Base-by-base conservation (phyloP, 64 coral and sea anemone species). In the Hydrozoanthus tunicans region DNA sequence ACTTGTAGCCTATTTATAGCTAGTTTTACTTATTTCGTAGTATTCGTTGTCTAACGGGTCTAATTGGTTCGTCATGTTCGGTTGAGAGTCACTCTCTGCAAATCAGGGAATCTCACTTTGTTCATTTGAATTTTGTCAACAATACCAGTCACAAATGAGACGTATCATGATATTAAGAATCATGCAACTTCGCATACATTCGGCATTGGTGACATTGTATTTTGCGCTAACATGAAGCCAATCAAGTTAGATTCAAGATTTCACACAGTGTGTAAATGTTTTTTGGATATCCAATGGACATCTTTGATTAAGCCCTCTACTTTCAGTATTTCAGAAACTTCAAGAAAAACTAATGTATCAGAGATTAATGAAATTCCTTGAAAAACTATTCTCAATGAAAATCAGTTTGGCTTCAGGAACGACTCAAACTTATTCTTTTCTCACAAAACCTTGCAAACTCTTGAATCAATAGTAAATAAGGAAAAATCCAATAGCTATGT, bases 181-280 rank as follows among this genome's bases (percentile, higher is more conserved):
- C 67, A 70, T 70, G 67, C 67, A 71, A 71, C 23, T 25, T 71
- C 23, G 68, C 68, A 71, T 24, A 71, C 68, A 24, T 71, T 71
- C 68, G 6, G 26, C 68, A 71, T 71, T 6, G 68, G 68, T 25
- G 68, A 71, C 26, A 25, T 71, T 71, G 68, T 71, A 71, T 71
- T 71, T 71, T 71, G 68, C 5, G 68, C 68, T 24, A 71, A 71
- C 68, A 71, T 71, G 68, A 71, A 71, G 23, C 68, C 68, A 71
- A 71, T 7, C 68, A 71, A 71, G 23, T 71, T 20, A 43, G 32
- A 43, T 43, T 43, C 2, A 43, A 43, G 32, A 43, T 43, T 43
- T 43, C 32, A 43, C 7, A 5, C 17, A 23, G 17, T 70, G 67
- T 5, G 13, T 70, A 14, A 24, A 23, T 14, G 15, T 20, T 20